Evolutionary conservation across 2,113 vertebrate species (phyloP), one percentile per base, ranked within the genome.

Genomic region (Cebus imitator): DNA sequence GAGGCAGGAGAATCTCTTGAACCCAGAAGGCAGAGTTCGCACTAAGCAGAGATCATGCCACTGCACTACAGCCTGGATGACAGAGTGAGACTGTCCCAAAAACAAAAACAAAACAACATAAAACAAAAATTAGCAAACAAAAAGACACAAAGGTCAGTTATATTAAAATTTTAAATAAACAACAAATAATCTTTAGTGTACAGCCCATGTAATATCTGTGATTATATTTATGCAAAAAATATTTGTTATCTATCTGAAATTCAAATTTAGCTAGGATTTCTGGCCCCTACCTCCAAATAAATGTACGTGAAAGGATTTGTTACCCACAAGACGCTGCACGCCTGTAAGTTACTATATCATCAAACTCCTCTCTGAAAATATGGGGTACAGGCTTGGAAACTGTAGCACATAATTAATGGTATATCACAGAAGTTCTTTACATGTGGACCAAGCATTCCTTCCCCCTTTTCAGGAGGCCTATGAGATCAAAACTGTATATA

Each of bases 121-220:
- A 58, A 64, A 64, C 27, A 64, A 64, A 64, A 27, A 64, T 79
- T 78, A 89, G 43, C 27, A 97, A 92, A 95, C 27, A 92, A 83
- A 78, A 82, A 83, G 50, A 89, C 2, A 94, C 21, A 27, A 93
- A 94, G 30, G 3, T 40, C 30, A 84, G n/a, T 79, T 75, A 92
- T 90, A 50, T 66, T 27, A 83, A 16, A 76, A 72, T 55, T 90
- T 64, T 48, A 85, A 35, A 70, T 58, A 92, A 91, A 95, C 9
- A 68, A 79, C 0, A 50, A 58, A 68, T 75, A 40, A 48, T 64
- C 64, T 89, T 90, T 64, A 72, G 40, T n/a, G 37, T 75, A 40
- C 85, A 64, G 3, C n/a, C 64, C 55, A 45, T 20, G 40, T 0
- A 40, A 75, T 73, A 43, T 50, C 48, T 90, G 27, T n/a, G 80